phyloP scores from a whole-genome alignment of 2,113 vertebrate genomes.

The Oreochromis aureus region DNA sequence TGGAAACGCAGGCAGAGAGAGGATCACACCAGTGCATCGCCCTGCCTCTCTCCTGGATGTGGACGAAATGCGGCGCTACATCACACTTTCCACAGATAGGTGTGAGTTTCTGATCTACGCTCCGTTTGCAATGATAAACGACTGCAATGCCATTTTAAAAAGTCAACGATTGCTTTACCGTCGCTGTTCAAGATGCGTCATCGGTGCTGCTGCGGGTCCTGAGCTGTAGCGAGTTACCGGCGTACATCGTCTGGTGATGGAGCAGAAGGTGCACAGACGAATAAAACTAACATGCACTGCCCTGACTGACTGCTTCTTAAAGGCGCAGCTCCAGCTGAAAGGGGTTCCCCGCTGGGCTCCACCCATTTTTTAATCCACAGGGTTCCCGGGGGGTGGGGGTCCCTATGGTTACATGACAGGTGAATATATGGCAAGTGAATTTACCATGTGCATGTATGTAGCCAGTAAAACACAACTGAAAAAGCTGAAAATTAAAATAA shows the following conservation, averaged over 20 bases:
- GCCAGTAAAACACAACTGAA: neutral
- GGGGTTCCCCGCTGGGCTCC: neutral
- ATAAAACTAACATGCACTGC: neutral
- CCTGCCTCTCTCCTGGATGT: neutral
- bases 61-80: neutral
- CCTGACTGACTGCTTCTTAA: slow-evolving; percentile 47
- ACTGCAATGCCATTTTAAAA: neutral
- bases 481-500: neutral
- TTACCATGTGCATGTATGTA: neutral
- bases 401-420: neutral
- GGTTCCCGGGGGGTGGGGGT: neutral
- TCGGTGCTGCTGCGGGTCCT: neutral
- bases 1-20: slow-evolving; percentile 34
- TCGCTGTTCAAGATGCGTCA: neutral
- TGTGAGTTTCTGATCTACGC: neutral
- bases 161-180: neutral
- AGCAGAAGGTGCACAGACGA: slow-evolving; percentile 37
- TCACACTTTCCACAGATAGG: neutral
- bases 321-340: slow-evolving; percentile 28
- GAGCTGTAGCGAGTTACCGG: neutral
- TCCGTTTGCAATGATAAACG: neutral
- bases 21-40: neutral
- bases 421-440: neutral
- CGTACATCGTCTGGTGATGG: slow-evolving; percentile 29
- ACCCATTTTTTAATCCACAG: neutral